phyloP scores from a whole-genome alignment of 2,113 vertebrate genomes.

The Carettochelys insculpta region DNA sequence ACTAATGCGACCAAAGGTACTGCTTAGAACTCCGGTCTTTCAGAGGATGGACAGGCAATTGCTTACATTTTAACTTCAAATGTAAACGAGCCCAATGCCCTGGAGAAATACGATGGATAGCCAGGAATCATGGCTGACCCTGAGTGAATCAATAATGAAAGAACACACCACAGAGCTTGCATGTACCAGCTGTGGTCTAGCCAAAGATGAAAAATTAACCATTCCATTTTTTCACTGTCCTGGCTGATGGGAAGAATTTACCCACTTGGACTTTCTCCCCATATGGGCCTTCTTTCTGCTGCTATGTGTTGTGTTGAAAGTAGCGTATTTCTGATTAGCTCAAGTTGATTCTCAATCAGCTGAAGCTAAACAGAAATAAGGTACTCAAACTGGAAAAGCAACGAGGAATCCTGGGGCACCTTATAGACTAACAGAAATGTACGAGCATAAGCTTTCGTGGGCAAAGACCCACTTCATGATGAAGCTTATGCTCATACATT shows the following conservation, averaged over 20 bases:
- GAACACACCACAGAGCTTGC: neutral
- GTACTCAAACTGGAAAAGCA: no score
- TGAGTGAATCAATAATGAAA: neutral
- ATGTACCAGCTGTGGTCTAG: accelerated
- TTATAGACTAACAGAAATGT: no score
- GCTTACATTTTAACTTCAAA: neutral
- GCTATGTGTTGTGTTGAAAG: neutral
- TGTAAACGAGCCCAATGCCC: accelerated
- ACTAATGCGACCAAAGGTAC: neutral
- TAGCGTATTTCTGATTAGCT: constrained; percentile 27
- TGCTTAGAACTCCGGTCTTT: accelerated
- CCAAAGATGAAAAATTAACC: accelerated
- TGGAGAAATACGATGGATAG: neutral
- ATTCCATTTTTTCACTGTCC: neutral
- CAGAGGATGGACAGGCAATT: accelerated
- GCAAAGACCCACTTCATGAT: no score
- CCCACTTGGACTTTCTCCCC: neutral
- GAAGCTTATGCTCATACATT: no score
- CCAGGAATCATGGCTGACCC: accelerated
- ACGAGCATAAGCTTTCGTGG: no score
- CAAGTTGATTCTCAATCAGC: neutral
- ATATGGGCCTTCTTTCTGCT: neutral
- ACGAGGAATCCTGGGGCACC: no score
- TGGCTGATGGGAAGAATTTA: neutral
- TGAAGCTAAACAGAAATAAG: neutral